Evolutionary conservation across 2,797 vertebrate species (phyloP), one percentile per base, ranked within the genome.

Genomic region (Eulemur albifrons): DNA sequence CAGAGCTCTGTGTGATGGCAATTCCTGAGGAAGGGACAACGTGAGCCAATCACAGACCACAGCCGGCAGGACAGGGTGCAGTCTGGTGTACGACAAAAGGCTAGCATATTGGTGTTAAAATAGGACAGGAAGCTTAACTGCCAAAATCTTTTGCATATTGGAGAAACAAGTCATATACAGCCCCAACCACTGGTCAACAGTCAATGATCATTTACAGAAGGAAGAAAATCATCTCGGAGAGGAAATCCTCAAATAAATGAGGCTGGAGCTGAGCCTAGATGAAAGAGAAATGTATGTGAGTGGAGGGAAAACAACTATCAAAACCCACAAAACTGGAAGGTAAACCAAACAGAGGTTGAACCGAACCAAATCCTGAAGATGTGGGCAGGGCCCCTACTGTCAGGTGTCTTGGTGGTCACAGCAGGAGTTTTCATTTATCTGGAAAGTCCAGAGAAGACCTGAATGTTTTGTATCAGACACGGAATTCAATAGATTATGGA

Each of bases 341-440:
- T 15, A 59, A 87, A 59, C 9, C 5, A 61, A 43, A 30, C 3
- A 40, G 17, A 63, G 21, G 48, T 12, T 23, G 18, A 93, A 87
- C 63, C 5, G 20, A 80, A 43, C 4, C 23, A 63, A 50, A 50
- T 17, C 38, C 30, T 65, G 17, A 21, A 82, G 38, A 81, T 35
- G 4, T 4, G 10, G 8, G 5, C 4, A 76, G 25, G 2, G 2
- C 1, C 5, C 35, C 48, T 50, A 65, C 7, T 15, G 0, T 38
- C 70, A 45, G 5, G 0, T 38, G 59, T 27, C 15, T 30, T 7
- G 14, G 1, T 2, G 6, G 0, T 57, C 23, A 52, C 9, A 11
- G 57, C 38, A 59, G 2, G 21, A 70, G 15, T 65, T 50, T 81
- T 30, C 25, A n/a, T 15, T 90, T 65, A 27, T 35, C 23, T 50